These are phyloP conservation scores for Scrobipalpa costella DNA, from an alignment of 2,888 invertebrate genomes.

Conservation along the genomic window DNA sequence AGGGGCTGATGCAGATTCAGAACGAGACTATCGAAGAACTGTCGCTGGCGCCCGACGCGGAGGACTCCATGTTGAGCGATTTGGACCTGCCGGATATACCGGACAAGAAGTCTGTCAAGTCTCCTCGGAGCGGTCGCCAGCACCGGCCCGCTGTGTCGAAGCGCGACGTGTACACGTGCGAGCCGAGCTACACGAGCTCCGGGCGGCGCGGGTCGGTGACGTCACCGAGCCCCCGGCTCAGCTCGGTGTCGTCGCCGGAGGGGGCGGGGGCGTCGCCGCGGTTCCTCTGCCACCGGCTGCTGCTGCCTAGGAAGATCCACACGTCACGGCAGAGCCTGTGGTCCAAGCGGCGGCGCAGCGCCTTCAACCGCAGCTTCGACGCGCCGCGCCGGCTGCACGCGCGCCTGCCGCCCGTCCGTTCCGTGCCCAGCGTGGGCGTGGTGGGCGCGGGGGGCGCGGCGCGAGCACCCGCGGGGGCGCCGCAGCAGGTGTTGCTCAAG, in stretches of 20 bases:
- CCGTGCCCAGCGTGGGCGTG: too few relatives aligned
- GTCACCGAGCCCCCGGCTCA: constrained; percentile 36
- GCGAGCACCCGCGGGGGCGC: too few relatives aligned
- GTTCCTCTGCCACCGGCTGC: constrained; percentile 54
- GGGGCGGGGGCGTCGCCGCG: constrained; percentile 47
- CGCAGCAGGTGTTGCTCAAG: constrained; percentile 59
- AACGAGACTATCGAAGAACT: constrained; percentile 29
- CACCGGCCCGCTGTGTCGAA: constrained; percentile 32
- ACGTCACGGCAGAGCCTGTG: constrained; percentile 43
- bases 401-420: constrained; percentile 49
- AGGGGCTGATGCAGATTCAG: constrained; percentile 51
- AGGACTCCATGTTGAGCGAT: constrained; percentile 33
- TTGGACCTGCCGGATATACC: constrained; percentile 51
- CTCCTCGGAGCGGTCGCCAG: constrained; percentile 28
- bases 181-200: constrained; percentile 60
- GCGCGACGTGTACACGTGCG: constrained; percentile 53
- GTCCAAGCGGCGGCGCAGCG: constrained; percentile 36
- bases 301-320: constrained; percentile 46
- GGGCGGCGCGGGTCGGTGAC: constrained; percentile 49
- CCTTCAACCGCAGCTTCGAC: constrained; percentile 26
- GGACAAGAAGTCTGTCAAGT: constrained; percentile 11
- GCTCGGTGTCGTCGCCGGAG: constrained; percentile 55
- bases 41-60: constrained; percentile 40
- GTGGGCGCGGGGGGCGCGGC: too few relatives aligned
- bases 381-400: constrained; percentile 34